Evolutionary conservation across 2,797 vertebrate species (phyloP).

Genomic region (Petrocephalus sullivani): DNA sequence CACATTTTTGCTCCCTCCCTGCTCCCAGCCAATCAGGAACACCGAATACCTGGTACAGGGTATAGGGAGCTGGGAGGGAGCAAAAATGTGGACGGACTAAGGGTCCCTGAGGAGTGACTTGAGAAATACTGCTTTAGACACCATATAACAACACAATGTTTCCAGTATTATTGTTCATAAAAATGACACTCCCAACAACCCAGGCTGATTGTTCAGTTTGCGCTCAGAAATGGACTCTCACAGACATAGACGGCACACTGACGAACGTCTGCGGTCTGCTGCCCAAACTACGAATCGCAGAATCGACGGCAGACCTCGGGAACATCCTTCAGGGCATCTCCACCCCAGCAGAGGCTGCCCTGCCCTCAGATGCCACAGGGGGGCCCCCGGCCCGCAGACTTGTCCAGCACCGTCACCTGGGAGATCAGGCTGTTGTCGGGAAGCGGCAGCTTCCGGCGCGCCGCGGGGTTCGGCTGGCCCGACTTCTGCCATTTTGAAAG

Average conservation of each 20-base stretch:
- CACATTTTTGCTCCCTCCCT: background rate
- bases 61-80: background rate
- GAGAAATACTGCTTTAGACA: background rate
- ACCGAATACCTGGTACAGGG: background rate
- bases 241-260: background rate
- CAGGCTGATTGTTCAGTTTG: background rate
- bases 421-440: constrained; percentile 55
- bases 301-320: background rate
- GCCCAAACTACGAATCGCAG: background rate
- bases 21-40: background rate
- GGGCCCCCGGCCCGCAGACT: constrained; percentile 47
- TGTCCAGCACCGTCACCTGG: constrained; percentile 63
- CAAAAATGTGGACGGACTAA: background rate
- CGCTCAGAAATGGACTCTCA: background rate
- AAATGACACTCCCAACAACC: background rate
- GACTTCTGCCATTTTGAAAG: constrained; percentile 65
- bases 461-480: constrained; percentile 58
- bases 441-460: constrained; percentile 51
- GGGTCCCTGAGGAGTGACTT: background rate
- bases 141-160: background rate
- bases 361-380: constrained; percentile 56
- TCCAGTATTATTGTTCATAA: background rate
- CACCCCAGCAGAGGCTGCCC: background rate
- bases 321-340: background rate
- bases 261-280: background rate